Conservation (phyloP, 2,888 invertebrate species). For the Masnerella sp. region DNA sequence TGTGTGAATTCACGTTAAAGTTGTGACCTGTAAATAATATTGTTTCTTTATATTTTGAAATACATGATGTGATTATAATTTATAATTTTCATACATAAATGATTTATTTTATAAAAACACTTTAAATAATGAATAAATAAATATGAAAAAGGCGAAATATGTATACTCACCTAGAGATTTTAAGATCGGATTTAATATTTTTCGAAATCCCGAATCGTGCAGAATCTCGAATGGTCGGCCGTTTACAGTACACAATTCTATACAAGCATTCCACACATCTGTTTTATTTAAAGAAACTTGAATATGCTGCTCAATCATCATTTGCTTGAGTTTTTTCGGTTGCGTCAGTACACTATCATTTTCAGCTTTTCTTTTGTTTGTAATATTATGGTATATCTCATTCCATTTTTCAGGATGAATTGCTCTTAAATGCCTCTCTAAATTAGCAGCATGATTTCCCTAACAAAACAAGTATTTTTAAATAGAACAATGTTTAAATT, state of each 20-base stretch:
- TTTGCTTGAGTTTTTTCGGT: constrained; percentile 8
- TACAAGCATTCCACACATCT: constrained; percentile 15
- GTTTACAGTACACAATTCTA: constrained; percentile 29
- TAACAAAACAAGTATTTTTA: neutral
- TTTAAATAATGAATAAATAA: neutral
- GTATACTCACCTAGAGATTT: constrained; percentile 9
- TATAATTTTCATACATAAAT: neutral
- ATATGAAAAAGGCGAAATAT: no score
- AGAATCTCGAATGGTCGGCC: constrained; percentile 20
- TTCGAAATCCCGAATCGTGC: constrained; percentile 22
- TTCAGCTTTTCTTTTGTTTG: constrained; percentile 16
- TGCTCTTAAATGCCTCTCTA: constrained; percentile 12
- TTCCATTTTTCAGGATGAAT: constrained; percentile 9
- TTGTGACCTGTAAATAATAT: constrained; percentile 12
- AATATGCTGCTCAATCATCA: neutral
- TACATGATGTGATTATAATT: neutral
- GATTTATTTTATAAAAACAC: neutral
- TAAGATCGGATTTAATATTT: constrained; percentile 29
- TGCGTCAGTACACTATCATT: neutral
- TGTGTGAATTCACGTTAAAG: constrained; percentile 15
- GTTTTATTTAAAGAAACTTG: constrained; percentile 17
- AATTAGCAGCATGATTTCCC: constrained; percentile 19
- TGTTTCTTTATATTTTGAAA: neutral
- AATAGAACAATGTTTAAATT: constrained; percentile 1
- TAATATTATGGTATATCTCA: neutral